Percentiles rank a stretch among this genome's conserved stretches.
Evolutionary conservation across 2,888 invertebrate species (phyloP).

Genomic region (Nysson spinosus): DNA sequence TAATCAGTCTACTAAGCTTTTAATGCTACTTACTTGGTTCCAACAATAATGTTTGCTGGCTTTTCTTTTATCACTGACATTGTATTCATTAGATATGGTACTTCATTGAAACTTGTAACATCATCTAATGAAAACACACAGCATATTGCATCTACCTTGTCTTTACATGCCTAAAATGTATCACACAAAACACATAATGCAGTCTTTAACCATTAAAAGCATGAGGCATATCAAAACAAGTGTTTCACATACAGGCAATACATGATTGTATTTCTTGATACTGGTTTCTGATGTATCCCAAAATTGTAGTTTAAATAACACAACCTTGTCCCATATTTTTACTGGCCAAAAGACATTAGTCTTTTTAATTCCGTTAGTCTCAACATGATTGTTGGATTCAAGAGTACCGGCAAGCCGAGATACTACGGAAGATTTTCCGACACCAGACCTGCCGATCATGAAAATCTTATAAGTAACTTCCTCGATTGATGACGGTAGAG

Average conservation of each 20-base stretch:
- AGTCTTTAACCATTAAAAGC: not conserved
- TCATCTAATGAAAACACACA: constrained; percentile 80
- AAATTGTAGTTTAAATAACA: constrained; percentile 80
- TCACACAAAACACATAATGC: constrained; percentile 13
- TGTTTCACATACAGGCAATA: constrained; percentile 77
- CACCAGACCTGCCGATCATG: constrained; percentile 79
- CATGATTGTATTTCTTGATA: constrained; percentile 80
- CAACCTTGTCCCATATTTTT: constrained; percentile 79
- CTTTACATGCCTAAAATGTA: constrained; percentile 78
- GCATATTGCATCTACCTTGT: constrained; percentile 79
- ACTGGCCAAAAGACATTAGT: constrained; percentile 81
- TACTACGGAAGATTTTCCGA: constrained; percentile 80
- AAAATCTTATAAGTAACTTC: constrained; percentile 81
- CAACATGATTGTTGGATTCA: constrained; percentile 72
- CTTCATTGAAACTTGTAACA: constrained; percentile 78
- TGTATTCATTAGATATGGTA: constrained; percentile 78
- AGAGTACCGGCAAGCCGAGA: constrained; percentile 78
- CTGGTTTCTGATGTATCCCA: constrained; percentile 81
- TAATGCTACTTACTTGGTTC: constrained; percentile 81
- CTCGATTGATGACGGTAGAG: constrained; percentile 77
- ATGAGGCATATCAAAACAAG: not conserved
- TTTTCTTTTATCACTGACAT: constrained; percentile 77
- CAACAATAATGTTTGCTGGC: constrained; percentile 79
- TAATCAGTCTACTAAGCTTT: too few species aligned
- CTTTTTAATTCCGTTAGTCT: constrained; percentile 79